phyloP scores from a whole-genome alignment of 2,113 vertebrate species.

The Malurus melanocephalus region DNA sequence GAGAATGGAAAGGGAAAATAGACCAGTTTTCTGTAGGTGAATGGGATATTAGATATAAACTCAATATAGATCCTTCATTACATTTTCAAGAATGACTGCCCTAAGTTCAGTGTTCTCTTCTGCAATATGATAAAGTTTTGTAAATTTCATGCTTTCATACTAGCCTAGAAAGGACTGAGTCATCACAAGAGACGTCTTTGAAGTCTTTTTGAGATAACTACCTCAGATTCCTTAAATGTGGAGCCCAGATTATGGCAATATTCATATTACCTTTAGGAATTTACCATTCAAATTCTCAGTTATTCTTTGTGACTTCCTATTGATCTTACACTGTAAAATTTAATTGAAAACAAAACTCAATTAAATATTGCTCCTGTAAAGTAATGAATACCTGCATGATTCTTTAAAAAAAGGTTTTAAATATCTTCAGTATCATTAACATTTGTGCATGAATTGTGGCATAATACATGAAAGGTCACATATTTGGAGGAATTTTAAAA shows the following conservation, averaged over 20 bases:
- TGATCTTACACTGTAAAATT: not conserved
- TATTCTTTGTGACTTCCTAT: not conserved
- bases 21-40: not conserved
- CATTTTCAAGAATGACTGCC: not conserved
- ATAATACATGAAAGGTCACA: not conserved
- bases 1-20: not conserved
- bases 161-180: not conserved
- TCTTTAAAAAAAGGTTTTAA: not conserved
- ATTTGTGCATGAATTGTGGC: not conserved
- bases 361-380: not conserved
- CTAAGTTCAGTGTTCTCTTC: not conserved
- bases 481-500: not conserved
- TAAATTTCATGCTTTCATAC: not conserved
- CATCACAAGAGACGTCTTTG: not conserved
- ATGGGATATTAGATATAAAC: not conserved
- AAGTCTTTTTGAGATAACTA: not conserved
- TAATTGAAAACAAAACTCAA: slow-evolving; percentile 2
- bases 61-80: not conserved
- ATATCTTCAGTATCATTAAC: not conserved
- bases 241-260: not conserved
- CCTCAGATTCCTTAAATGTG: not conserved
- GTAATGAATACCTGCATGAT: not conserved
- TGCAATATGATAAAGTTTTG: not conserved
- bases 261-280: not conserved
- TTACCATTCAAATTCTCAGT: not conserved